Percentiles rank a stretch among this genome's conserved stretches.
Conservation (phyloP, 2,888 invertebrate species). For the Lithophane ornitopus region DNA sequence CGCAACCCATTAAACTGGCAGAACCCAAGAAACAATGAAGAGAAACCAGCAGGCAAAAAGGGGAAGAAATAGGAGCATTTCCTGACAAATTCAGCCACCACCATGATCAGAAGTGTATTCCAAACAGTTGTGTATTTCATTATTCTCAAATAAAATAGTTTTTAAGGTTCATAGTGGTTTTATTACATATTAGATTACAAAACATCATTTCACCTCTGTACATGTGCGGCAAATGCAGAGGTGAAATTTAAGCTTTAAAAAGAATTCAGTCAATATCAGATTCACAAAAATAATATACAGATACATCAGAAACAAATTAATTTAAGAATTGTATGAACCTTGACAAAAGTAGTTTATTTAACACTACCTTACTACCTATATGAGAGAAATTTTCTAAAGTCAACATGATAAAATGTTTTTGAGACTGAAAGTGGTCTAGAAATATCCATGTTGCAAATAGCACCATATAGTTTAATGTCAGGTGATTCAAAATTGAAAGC, state of each 20-base stretch:
- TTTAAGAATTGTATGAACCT: conserved; percentile 26
- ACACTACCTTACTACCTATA: not conserved
- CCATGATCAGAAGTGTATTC: conserved; percentile 40
- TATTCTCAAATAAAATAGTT: conserved; percentile 72
- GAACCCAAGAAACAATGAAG: conserved; percentile 91
- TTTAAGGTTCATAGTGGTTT: conserved; percentile 66
- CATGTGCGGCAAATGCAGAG: conserved; percentile 2
- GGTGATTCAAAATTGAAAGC: conserved; percentile 26
- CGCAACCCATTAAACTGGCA: conserved; percentile 97
- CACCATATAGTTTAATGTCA: conserved; percentile 11
- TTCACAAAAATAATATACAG: not conserved
- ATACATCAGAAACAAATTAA: conserved; percentile 3
- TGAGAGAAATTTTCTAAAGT: not conserved
- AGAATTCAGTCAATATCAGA: not conserved
- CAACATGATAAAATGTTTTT: not conserved
- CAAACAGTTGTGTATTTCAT: conserved; percentile 52
- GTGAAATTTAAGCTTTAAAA: not conserved
- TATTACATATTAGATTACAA: conserved; percentile 42
- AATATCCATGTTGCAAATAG: not conserved
- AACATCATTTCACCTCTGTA: conserved; percentile 6
- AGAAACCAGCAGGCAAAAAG: conserved; percentile 87
- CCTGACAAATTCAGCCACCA: conserved; percentile 15
- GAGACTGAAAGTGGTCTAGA: not conserved
- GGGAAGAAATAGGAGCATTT: conserved; percentile 83
- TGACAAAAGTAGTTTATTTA: not conserved